Evolutionary conservation across 2,888 invertebrate species (phyloP), one percentile per base, ranked within the genome.

Genomic region (Zygaena filipendulae): DNA sequence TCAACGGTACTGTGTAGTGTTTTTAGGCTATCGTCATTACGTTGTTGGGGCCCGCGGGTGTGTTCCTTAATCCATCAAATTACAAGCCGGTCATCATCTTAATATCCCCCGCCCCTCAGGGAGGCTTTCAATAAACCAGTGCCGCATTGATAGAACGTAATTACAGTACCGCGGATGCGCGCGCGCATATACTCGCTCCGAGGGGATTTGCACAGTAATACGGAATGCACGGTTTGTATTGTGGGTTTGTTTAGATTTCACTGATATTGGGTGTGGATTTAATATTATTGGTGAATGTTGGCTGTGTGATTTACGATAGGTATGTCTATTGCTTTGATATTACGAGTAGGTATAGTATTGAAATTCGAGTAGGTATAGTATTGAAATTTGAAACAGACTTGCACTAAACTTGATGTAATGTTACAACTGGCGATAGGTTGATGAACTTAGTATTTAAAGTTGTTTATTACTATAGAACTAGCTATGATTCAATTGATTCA

Each of bases 11-110:
- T n/a, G n/a, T n/a, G n/a, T n/a, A n/a, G n/a, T n/a, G n/a, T n/a
- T n/a, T n/a, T n/a, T n/a, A n/a, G n/a, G n/a, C n/a, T 16, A 51
- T 49, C 52, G 49, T 66, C 60, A 71, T 69, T 71, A 67, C 49
- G 56, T 59, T 50, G 64, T 64, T 64, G 37, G 50, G 52, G 59
- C 61, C 63, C 42, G 58, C 69, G 70, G 69, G 68, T 66, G 61
- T 64, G 59, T 71, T 64, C 72, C 69, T 64, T 67, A 64, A 71
- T 74, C 64, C 68, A 68, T 71, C 75, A 74, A 77, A 77, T 77
- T 75, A 72, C 71, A 59, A 70, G 70, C 66, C 70, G 58, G 60
- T 59, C 59, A 71, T 70, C 70, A 64, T 63, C 67, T 67, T 77
- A 77, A 77, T 77, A 64, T 67, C 60, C 68, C 59, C 74, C 75